Evolutionary conservation across 2,888 invertebrate genomes (phyloP), one percentile per base, ranked within the genome.

Genomic region (Trilocha varians): DNA sequence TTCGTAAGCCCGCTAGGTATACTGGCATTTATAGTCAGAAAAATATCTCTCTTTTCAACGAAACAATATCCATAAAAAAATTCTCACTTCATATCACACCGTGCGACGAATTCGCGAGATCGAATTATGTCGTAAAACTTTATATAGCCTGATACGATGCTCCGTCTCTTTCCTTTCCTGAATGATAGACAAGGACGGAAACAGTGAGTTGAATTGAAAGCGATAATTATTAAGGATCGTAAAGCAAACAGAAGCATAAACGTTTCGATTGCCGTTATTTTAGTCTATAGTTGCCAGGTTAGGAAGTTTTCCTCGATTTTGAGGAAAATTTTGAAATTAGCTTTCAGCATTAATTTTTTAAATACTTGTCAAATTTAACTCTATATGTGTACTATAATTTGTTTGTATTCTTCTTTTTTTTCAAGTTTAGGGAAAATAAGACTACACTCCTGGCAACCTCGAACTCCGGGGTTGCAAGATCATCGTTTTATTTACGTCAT

Each of bases 41-140:
- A 6, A 18, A 18, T 25, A 6, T 25, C 11, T 25, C 6, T 25
- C 13, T 16, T 33, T 15, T 13, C 33, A 32, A 3, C 25, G 25
- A 25, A 25, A 25, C 25, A 25, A 11, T 11, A 25, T 2, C 25
- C 25, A 25, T 11, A 5, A 18, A 16, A 32, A 35, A 16, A 38
- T 49, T 59, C 54, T 53, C 52, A 50, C 59, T 50, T 49, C 51
- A 47, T 50, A 60, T 62, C 57, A 61, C 56, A 68, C 62, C 53
- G 55, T 49, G 52, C 56, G 48, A 52, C 41, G 47, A 59, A 48
- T 47, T 43, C 40, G 41, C 44, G 9, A 43, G 54, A 14, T 32
- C 15, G 35, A 52, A 59, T 69, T 66, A 63, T 49, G 56, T 79
- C 80, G 72, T 80, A 69, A 79, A 82, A 76, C 65, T 77, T 80